Evolutionary conservation across 2,113 vertebrate species (phyloP).

Genomic region (Chamaea fasciata): DNA sequence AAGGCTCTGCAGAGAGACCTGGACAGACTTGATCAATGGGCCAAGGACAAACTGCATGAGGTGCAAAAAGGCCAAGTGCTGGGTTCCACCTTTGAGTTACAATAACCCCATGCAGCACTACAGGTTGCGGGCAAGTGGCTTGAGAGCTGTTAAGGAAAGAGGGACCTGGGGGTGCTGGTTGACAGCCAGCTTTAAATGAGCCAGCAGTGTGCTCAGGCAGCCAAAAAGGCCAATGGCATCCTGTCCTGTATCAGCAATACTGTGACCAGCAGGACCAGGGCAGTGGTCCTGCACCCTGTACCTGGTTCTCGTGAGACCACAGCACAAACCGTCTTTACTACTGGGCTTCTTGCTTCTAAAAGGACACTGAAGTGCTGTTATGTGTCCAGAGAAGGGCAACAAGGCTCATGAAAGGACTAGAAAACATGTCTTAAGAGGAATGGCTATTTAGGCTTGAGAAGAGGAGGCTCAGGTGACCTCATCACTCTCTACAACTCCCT

Average conservation of each 20-base stretch:
- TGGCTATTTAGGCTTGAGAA: background rate
- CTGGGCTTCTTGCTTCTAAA: background rate
- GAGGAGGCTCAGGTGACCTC: background rate
- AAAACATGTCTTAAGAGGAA: background rate
- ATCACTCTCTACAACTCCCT: background rate
- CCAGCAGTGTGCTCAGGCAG: background rate
- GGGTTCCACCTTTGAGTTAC: background rate
- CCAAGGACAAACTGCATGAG: background rate
- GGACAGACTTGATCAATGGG: background rate
- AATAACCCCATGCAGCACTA: background rate
- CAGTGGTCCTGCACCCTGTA: background rate
- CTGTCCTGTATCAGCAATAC: background rate
- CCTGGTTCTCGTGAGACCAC: background rate
- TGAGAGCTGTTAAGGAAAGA: fast-evolving
- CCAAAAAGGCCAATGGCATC: background rate
- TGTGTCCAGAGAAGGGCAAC: background rate
- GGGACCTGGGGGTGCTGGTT: background rate
- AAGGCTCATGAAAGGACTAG: background rate
- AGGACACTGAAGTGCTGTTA: background rate
- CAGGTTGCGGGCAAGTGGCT: background rate
- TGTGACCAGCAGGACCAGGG: background rate
- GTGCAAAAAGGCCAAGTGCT: background rate
- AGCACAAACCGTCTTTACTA: background rate
- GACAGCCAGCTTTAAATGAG: background rate
- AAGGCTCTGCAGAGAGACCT: background rate